Base-by-base conservation (phyloP, 2,888 invertebrate species). In the Taphrorychus bicolor region DNA sequence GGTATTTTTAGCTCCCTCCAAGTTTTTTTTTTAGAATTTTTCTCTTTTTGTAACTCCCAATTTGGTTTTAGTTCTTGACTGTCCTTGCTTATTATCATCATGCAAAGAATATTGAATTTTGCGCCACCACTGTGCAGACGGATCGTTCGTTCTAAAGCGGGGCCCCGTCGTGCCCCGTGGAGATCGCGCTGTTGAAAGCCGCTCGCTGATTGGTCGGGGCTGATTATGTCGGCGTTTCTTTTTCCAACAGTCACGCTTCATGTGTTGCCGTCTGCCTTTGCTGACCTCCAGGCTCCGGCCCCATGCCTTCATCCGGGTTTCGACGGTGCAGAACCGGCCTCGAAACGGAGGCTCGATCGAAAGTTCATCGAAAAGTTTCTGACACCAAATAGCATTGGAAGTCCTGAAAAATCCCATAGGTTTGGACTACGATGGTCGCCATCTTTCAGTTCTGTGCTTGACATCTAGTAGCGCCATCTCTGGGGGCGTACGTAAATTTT, bases 201-300 rank as follows among this genome's bases (percentile, higher is more conserved):
- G 78, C 75, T 79, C 79, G 80, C 78, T 80, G 81, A 82, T 82
- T 82, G 82, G 82, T 80, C 80, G 76, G 76, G 78, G 79, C 81
- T 82, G 82, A 82, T 82, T 81, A 79, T 82, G 81, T 81, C 82
- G 81, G 82, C 81, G 80, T 81, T 81, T 78, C 80, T 82, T 82
- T 82, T 81, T 82, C 75, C 75, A 75, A 74, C 78, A 80, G 82
- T 82, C 82, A 82, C 80, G 81, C 80, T 80, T 82, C 81, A 81
- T 82, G 81, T 81, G 80, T 80, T 77, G 77, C 78, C 78, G 80
- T 79, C 80, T 73, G 71, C 70, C 65, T 67, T 64, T 59, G 66
- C 71, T 81, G 80, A 81, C 81, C 81, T 80, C 79, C 78, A 77
- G 63, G 65, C 66, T 71, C 68, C 69, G 71, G 68, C 62, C 70